Base-by-base conservation (phyloP, 1,140 invertebrate species). In the Drosophila mojavensis region DNA sequence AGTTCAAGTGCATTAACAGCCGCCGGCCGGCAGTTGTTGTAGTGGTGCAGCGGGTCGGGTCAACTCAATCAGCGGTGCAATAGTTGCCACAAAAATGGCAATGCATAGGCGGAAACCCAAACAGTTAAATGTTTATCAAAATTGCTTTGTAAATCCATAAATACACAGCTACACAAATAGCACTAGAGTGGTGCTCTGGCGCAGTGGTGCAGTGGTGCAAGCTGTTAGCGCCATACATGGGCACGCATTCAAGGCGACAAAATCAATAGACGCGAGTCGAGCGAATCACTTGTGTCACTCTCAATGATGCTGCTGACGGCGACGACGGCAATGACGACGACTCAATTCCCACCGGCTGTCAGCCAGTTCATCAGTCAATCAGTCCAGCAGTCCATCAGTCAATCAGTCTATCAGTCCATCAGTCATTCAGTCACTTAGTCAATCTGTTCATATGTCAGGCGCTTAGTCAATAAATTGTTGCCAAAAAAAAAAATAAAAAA, bases 381-480 rank as follows among this genome's bases (percentile, higher is more conserved):
- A 70, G 58, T 78, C 9, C 1, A n/a, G 53, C 69, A 75, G 61
- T 75, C 75, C 50, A 55, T 69, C 48, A 66, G 55, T 66, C 48
- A 70, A 63, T 66, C 74, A 73, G 51, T 62, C 70, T 39, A 48
- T 67, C 51, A 56, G 50, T 78, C 63, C 48, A 56, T 60, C 53
- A 50, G 78, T 60, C 71, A 79, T 79, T 80, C 81, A 85, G 51
- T 5, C 51, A 26, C 78, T 66, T 61, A 59, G 53, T 80, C 62
- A 56, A 60, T 60, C 56, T 61, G 78, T 71, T 60, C 71, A 79
- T 79, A 67, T 76, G 79, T 81, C 82, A 86, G 56, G 11, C 56
- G 56, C 78, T 79, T 80, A 70, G 78, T 86, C 83, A 89, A 88
- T 88, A 88, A 89, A 88, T 88, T 88, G 80, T 62, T 75, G 72